These are phyloP conservation scores for Cyrtonyx montezumae DNA, from an alignment of 2,113 vertebrate species.

Conservation along the genomic window DNA sequence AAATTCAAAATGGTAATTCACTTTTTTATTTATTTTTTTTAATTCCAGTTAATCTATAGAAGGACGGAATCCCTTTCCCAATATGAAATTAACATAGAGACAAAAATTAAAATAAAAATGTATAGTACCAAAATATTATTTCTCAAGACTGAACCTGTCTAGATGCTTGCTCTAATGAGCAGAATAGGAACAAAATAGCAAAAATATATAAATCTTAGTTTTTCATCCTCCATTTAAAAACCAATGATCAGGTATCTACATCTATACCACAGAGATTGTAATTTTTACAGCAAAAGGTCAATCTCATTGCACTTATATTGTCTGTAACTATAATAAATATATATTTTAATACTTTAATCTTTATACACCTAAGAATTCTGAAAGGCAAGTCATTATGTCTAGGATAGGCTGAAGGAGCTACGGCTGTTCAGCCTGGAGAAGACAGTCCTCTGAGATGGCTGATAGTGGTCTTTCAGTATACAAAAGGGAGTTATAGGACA, in stretches of 20 bases:
- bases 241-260: not conserved
- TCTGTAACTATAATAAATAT: not conserved
- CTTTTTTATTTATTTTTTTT: not conserved
- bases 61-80: not conserved
- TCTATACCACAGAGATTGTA: not conserved
- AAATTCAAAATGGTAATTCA: not conserved
- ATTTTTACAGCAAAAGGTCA: not conserved
- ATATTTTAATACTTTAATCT: not conserved
- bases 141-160: not conserved
- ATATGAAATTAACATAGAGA: not conserved
- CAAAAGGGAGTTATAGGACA: no score
- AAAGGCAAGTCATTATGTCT: not conserved
- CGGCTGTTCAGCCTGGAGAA: no score
- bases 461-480: no score
- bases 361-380: not conserved
- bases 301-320: not conserved
- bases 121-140: not conserved
- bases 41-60: not conserved
- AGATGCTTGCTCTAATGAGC: not conserved
- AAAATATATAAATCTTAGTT: not conserved
- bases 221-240: not conserved
- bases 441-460: no score
- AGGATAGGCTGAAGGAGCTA: no score
- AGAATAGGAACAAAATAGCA: not conserved
- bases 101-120: not conserved